These are phyloP conservation scores for Rhabdornis inornatus DNA, from an alignment of 2,113 vertebrate species.

Conservation along the genomic window DNA sequence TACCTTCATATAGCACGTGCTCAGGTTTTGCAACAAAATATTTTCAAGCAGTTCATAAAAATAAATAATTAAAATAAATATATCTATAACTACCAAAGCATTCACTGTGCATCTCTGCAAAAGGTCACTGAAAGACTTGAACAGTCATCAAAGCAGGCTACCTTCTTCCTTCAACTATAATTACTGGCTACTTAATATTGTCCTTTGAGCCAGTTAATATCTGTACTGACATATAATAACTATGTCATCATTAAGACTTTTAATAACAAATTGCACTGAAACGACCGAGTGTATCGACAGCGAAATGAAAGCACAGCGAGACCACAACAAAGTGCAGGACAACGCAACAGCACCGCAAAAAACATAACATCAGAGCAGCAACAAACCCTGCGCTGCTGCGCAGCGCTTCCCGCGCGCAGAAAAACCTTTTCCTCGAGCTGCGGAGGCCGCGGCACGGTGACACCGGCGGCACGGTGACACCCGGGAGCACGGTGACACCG, in stretches of 20 bases:
- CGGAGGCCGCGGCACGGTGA: neutral
- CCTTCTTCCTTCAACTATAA: neutral
- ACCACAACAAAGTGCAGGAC: neutral
- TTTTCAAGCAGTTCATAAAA: neutral
- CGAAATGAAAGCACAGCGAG: neutral
- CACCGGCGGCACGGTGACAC: neutral
- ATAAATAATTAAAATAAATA: neutral
- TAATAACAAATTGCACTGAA: neutral
- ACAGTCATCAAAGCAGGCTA: neutral
- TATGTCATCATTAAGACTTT: accelerated
- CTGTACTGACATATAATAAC: no score
- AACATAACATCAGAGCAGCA: neutral
- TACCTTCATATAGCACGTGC: neutral
- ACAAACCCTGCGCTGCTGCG: neutral
- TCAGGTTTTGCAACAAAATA: neutral
- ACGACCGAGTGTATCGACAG: accelerated
- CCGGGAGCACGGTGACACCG: neutral
- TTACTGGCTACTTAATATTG: accelerated
- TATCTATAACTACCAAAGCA: neutral
- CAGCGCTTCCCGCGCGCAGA: neutral
- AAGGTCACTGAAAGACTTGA: neutral
- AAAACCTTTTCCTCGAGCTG: neutral
- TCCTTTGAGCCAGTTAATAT: accelerated
- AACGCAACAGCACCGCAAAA: neutral
- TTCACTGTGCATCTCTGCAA: neutral